Conservation (phyloP, 2,888 invertebrate genomes). For the Leptinotarsa tumamoca region DNA sequence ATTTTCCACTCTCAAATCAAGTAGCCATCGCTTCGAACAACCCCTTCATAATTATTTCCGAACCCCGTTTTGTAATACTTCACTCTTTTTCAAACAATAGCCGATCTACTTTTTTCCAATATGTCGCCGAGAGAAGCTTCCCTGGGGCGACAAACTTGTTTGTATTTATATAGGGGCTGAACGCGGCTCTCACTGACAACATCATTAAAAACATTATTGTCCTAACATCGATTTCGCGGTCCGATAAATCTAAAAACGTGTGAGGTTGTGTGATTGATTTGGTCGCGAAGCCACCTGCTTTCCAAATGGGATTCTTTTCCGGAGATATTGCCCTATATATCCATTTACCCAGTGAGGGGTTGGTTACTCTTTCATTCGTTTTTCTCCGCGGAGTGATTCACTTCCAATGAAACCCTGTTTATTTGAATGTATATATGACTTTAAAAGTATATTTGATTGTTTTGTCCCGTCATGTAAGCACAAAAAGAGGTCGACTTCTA, state of each 20-base stretch:
- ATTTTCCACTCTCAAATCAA: not conserved
- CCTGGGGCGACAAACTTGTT: constrained; percentile 34
- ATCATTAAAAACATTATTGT: constrained; percentile 47
- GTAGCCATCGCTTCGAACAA: not conserved
- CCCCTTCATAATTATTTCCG: constrained; percentile 14
- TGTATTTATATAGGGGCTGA: constrained; percentile 23
- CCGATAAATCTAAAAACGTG: constrained; percentile 33
- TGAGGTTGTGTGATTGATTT: constrained; percentile 30
- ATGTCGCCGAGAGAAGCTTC: constrained; percentile 22
- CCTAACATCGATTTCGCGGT: constrained; percentile 47
- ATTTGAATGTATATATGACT: not conserved
- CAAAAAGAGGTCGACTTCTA: too few species aligned
- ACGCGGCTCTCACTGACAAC: constrained; percentile 37
- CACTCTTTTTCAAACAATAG: constrained; percentile 26
- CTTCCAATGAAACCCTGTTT: not conserved
- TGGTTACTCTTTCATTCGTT: constrained; percentile 1
- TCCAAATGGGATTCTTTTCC: constrained; percentile 2
- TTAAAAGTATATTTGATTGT: not conserved
- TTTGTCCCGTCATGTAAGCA: too few species aligned
- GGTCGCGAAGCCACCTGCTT: constrained; percentile 12
- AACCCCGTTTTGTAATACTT: constrained; percentile 1
- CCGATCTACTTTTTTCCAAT: constrained; percentile 23
- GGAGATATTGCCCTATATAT: constrained; percentile 12
- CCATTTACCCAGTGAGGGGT: not conserved
- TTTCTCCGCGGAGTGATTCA: not conserved